These are phyloP conservation scores for Elgonia sp. DNA, from an alignment of 2,888 invertebrate species.

Conservation along the genomic window DNA sequence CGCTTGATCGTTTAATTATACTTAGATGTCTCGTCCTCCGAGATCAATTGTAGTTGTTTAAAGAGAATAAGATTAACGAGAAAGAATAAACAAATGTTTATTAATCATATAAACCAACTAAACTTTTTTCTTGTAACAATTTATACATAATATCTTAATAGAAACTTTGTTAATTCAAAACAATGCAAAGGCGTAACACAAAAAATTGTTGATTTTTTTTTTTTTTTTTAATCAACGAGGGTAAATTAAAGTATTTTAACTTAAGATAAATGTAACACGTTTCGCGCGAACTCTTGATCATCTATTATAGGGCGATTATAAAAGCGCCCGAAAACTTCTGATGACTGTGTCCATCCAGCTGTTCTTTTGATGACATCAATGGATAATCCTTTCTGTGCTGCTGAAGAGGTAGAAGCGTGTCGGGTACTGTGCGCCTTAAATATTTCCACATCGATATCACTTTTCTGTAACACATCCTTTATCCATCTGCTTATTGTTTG, in stretches of 20 bases:
- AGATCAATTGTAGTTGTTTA: background rate
- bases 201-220: too few relatives aligned
- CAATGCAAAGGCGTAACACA: too few relatives aligned
- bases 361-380: slow-evolving; percentile 33
- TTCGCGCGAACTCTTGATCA: background rate
- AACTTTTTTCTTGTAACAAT: too few relatives aligned
- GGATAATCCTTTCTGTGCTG: slow-evolving; percentile 18
- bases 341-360: slow-evolving; percentile 37
- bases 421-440: slow-evolving; percentile 21
- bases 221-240: too few relatives aligned
- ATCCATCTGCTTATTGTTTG: slow-evolving; percentile 63
- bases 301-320: slow-evolving; percentile 23
- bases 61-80: too few relatives aligned
- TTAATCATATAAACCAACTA: too few relatives aligned
- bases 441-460: slow-evolving; percentile 7
- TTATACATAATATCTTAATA: too few relatives aligned
- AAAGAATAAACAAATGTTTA: too few relatives aligned
- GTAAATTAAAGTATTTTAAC: background rate
- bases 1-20: too few relatives aligned
- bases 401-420: slow-evolving; percentile 42
- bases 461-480: slow-evolving; percentile 14
- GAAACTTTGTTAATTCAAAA: too few relatives aligned
- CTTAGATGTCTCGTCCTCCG: too few relatives aligned
- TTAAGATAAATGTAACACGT: background rate
- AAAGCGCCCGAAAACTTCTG: slow-evolving; percentile 35